Evolutionary conservation across 2,113 vertebrate species (phyloP).

Genomic region (Nicator chloris): DNA sequence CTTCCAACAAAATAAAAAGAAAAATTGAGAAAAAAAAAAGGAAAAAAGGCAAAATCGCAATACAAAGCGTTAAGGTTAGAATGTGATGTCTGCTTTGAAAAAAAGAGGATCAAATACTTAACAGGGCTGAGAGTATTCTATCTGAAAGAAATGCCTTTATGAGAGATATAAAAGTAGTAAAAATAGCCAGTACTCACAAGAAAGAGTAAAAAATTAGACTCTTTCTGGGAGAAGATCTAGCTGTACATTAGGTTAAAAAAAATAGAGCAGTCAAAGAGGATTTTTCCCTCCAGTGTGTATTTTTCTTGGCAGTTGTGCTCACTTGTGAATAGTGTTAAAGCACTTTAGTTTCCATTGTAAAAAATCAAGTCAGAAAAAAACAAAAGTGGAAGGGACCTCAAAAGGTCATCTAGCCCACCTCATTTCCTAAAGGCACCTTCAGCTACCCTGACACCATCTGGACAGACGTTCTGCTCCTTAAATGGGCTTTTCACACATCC

Average conservation of each 20-base stretch:
- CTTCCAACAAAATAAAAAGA: background rate
- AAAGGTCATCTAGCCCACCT: background rate
- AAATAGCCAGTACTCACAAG: conserved; percentile 47
- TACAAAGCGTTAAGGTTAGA: conserved; percentile 46
- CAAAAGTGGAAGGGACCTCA: background rate
- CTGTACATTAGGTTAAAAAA: conserved; percentile 23
- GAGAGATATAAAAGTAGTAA: conserved; percentile 44
- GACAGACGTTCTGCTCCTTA: background rate
- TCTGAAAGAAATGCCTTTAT: conserved; percentile 47
- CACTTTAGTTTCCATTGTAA: background rate
- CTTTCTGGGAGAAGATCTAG: background rate
- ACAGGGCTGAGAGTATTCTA: background rate
- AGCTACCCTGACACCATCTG: background rate
- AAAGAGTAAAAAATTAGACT: conserved; percentile 24
- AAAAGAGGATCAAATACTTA: conserved; percentile 45
- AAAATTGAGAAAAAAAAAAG: background rate
- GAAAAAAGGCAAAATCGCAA: background rate
- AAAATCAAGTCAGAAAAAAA: background rate
- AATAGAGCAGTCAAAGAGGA: background rate
- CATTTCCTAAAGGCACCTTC: background rate
- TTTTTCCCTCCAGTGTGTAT: conserved; percentile 1
- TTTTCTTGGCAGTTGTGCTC: conserved; percentile 21
- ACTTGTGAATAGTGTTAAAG: background rate
- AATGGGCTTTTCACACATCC: background rate
- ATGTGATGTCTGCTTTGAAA: conserved; percentile 28